Percentiles rank a stretch among this genome's conserved stretches.
Conservation (phyloP, 2,888 invertebrate genomes). For the Macaria notata region DNA sequence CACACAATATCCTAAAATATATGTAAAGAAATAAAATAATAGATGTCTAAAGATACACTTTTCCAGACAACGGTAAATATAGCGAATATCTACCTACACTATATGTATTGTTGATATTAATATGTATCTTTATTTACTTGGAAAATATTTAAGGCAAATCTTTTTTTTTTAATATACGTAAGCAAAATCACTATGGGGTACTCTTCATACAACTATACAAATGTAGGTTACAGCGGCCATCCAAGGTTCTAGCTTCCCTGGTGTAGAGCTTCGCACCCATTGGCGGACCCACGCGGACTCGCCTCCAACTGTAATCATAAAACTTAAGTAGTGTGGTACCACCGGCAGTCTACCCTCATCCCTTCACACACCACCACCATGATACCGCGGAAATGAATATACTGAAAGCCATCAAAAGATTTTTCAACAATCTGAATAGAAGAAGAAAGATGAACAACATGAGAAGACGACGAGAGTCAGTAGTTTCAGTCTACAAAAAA, state of each 20-base stretch:
- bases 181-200: too few relatives aligned
- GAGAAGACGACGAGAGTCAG: slow-evolving; percentile 65
- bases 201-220: too few relatives aligned
- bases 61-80: too few relatives aligned
- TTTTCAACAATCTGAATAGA: slow-evolving; percentile 37
- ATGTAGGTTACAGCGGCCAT: neutral
- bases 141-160: too few relatives aligned
- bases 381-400: slow-evolving; percentile 34
- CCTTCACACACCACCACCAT: slow-evolving; percentile 21
- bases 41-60: too few relatives aligned
- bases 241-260: slow-evolving; percentile 46
- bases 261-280: slow-evolving; percentile 56
- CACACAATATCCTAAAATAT: too few relatives aligned
- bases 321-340: slow-evolving; percentile 59
- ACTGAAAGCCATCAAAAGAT: slow-evolving; percentile 41
- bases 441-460: slow-evolving; percentile 49
- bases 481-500: slow-evolving; percentile 68
- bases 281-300: slow-evolving; percentile 38
- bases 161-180: too few relatives aligned
- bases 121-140: too few relatives aligned
- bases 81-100: too few relatives aligned
- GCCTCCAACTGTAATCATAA: slow-evolving; percentile 55
- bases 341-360: slow-evolving; percentile 52
- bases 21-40: too few relatives aligned
- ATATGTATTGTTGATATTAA: too few relatives aligned